A percentile compares a stretch with the other conserved stretches of the same genome.
These are phyloP conservation scores for Tenthredo notha DNA, from an alignment of 2,888 invertebrate species.

Conservation along the genomic window DNA sequence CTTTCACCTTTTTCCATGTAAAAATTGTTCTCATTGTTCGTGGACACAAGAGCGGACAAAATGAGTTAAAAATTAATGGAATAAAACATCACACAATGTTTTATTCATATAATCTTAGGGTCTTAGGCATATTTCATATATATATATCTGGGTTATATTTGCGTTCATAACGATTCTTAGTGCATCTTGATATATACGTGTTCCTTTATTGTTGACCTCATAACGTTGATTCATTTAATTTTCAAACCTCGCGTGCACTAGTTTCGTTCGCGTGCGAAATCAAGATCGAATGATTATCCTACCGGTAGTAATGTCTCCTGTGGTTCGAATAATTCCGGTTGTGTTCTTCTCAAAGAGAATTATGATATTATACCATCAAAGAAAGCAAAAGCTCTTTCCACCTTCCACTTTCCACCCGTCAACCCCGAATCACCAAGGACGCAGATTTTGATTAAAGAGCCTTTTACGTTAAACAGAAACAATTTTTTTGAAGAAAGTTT, in stretches of 20 bases:
- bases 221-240: constrained; percentile 7
- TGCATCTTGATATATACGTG: neutral
- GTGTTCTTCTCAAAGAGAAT: constrained; percentile 38
- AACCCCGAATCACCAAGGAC: neutral
- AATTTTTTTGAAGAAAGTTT: neutral
- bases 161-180: neutral
- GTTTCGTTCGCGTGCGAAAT: constrained; percentile 5
- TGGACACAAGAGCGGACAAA: neutral
- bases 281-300: constrained; percentile 45
- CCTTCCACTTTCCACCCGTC: neutral
- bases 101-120: neutral
- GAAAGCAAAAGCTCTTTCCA: neutral
- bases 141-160: neutral
- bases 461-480: constrained; percentile 5
- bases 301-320: neutral
- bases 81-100: neutral
- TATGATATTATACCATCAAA: constrained; percentile 27
- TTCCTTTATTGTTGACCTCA: constrained; percentile 19
- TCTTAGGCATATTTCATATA: neutral
- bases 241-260: constrained; percentile 4
- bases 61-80: neutral
- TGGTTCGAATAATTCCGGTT: neutral
- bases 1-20: neutral
- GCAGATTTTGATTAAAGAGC: constrained; percentile 1
- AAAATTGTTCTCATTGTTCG: constrained; percentile 30